A percentile compares a stretch with the other conserved stretches of the same genome.
These are phyloP conservation scores for Phrynocephalus forsythii DNA, from an alignment of 2,797 vertebrate genomes.

Conservation along the genomic window DNA sequence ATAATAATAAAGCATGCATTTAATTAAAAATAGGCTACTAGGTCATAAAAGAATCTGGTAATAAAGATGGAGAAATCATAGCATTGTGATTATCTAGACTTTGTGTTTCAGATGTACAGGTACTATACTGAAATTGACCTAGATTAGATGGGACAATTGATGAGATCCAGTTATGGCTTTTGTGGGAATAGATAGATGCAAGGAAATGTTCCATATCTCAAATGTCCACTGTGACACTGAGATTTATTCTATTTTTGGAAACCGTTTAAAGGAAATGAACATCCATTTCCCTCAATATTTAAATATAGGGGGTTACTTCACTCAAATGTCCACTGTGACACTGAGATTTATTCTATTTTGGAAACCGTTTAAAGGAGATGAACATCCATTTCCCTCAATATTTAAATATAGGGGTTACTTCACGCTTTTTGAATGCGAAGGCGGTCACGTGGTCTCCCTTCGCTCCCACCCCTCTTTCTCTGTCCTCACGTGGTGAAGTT, in stretches of 20 bases:
- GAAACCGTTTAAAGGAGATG: too few relatives aligned
- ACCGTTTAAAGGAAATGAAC: not conserved
- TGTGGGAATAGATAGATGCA: not conserved
- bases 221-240: not conserved
- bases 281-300: not conserved
- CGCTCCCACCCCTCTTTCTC: too few relatives aligned
- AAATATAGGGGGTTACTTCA: too few relatives aligned
- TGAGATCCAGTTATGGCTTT: not conserved
- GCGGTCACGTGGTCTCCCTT: too few relatives aligned
- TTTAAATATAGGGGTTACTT: too few relatives aligned
- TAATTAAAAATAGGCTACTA: not conserved
- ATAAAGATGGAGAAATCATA: not conserved
- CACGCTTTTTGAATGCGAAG: too few relatives aligned
- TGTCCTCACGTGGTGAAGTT: too few relatives aligned
- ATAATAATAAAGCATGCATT: not conserved
- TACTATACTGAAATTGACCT: not conserved
- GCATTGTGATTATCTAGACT: not conserved
- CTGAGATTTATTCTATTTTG: too few relatives aligned
- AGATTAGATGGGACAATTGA: not conserved
- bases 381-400: too few relatives aligned
- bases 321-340: too few relatives aligned
- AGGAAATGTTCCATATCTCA: not conserved
- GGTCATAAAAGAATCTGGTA: not conserved
- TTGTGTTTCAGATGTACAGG: not conserved
- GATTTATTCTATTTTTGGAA: slow-evolving; percentile 16